Conservation (phyloP, 2,888 invertebrate species). For the Chironomus tentans region DNA sequence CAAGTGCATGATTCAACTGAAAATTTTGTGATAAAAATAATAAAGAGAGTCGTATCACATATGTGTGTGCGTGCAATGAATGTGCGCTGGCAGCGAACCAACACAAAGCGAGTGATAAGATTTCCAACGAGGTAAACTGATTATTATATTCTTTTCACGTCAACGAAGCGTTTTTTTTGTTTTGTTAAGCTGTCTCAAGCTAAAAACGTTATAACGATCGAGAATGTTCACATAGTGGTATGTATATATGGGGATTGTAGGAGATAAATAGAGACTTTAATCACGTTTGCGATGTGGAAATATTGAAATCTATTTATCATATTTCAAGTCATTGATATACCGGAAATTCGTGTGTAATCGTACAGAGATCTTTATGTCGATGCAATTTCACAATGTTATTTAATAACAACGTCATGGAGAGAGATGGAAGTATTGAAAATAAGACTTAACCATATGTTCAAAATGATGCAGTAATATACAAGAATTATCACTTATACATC, state of each 20-base stretch:
- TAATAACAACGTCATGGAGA: too few relatives aligned
- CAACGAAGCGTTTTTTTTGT: neutral
- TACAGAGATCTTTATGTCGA: constrained; percentile 12
- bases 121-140: constrained; percentile 9
- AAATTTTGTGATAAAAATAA: too few relatives aligned
- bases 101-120: constrained; percentile 7
- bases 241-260: neutral
- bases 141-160: constrained; percentile 23
- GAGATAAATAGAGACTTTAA: neutral
- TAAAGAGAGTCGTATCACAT: neutral
- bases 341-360: constrained; percentile 23
- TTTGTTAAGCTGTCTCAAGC: neutral
- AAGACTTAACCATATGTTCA: neutral
- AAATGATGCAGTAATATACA: neutral
- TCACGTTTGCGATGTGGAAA: constrained; percentile 21
- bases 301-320: constrained; percentile 25
- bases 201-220: neutral
- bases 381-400: neutral
- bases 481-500: neutral
- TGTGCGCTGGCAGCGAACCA: neutral
- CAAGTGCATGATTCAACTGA: too few relatives aligned
- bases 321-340: constrained; percentile 11
- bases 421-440: too few relatives aligned
- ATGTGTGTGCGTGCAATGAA: neutral
- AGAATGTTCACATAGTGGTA: constrained; percentile 7